A percentile compares a stretch with the other conserved stretches of the same genome.
Conservation (phyloP, 1,140 invertebrate species). For the Zaprionus gabonicus region DNA sequence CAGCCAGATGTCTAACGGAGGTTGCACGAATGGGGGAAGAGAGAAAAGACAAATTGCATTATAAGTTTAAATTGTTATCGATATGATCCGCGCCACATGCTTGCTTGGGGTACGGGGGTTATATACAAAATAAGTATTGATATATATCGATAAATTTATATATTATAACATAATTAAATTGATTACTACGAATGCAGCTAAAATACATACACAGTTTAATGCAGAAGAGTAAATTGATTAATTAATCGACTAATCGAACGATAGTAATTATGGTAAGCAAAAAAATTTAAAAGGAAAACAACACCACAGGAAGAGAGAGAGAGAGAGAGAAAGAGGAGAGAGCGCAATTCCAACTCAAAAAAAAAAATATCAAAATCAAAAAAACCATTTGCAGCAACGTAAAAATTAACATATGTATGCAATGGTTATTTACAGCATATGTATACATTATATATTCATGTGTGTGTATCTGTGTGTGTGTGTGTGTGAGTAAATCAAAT, state of each 20-base stretch:
- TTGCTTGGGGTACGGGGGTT: slow-evolving; percentile 16
- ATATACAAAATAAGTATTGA: slow-evolving; percentile 27
- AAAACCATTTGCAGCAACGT: slow-evolving; percentile 5
- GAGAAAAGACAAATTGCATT: neutral
- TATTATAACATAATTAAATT: neutral
- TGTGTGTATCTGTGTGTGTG: slow-evolving; percentile 8
- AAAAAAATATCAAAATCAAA: slow-evolving; percentile 1
- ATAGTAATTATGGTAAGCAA: slow-evolving; percentile 25
- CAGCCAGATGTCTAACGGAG: slow-evolving; percentile 52
- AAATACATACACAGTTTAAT: slow-evolving; percentile 9
- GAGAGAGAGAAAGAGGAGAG: slow-evolving; percentile 9
- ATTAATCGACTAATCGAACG: slow-evolving; percentile 34
- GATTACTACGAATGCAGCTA: slow-evolving; percentile 19
- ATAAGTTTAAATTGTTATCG: neutral
- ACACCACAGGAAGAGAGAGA: slow-evolving; percentile 21
- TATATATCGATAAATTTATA: neutral
- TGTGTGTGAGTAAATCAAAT: neutral
- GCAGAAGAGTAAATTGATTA: slow-evolving; percentile 8
- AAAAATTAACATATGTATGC: slow-evolving; percentile 13
- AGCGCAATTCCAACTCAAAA: slow-evolving; percentile 18
- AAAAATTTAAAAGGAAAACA: slow-evolving; percentile 13
- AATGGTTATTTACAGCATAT: slow-evolving; percentile 41
- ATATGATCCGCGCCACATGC: slow-evolving; percentile 3
- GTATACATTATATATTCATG: neutral
- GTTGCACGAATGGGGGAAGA: slow-evolving; percentile 9